Evolutionary conservation across 2,113 vertebrate genomes (phyloP), one percentile per base, ranked within the genome.

Genomic region (Xiphorhynchus elegans): DNA sequence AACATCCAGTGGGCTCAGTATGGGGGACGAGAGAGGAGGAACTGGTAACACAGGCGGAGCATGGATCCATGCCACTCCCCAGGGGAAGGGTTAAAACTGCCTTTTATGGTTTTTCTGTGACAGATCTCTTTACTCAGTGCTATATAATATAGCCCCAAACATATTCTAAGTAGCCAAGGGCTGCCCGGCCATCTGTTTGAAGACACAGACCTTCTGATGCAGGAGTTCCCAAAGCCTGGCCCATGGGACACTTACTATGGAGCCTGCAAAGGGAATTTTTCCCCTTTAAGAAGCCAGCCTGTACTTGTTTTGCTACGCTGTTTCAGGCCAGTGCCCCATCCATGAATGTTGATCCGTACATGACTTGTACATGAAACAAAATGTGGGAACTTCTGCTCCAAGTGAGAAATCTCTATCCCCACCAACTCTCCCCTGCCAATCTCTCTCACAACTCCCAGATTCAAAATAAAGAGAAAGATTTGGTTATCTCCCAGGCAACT

Each of bases 121-220:
- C 89, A 95, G 91, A 85, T 88, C 94, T 90, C 91, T 91, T 94
- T 87, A 89, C 93, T 91, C 92, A 76, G 74, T 35, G 84, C 91
- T 95, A 87, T 83, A 83, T 96, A 96, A 94, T 80, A 59, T 90
- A 95, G 91, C 80, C 52, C 80, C 76, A 95, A 95, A 95, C 83
- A 87, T 60, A 96, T 92, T 95, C 89, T 93, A 97, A 95, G 89
- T 70, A 95, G 86, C 64, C 70, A 37, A 91, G 72, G 70, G 91
- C 89, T 85, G 90, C 70, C 82, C 5, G 0, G 87, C 94, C 94
- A 96, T 94, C 95, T 96, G 93, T 91, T 86, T 90, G 90, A 94
- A 93, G 91, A 69, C 89, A 94, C 58, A 85, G 82, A 93, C 82
- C 72, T 94, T 85, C 91, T 87, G 90, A 96, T 25, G 90, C 85